Evolutionary conservation across 2,888 invertebrate species (phyloP).

Genomic region (Helobdella robusta): DNA sequence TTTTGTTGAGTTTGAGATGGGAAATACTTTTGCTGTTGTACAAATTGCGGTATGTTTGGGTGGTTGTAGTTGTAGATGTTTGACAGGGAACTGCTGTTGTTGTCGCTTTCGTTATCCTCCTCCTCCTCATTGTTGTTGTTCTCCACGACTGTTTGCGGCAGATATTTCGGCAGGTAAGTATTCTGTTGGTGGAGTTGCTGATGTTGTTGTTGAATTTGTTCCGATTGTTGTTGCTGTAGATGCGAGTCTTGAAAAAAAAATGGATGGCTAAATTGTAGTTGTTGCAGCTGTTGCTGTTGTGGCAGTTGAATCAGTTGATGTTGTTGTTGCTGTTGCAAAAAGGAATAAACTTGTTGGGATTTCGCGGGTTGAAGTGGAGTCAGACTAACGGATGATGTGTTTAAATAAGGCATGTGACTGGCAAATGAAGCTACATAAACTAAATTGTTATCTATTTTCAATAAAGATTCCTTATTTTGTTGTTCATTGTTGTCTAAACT

Average conservation of each 20-base stretch:
- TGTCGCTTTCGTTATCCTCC: not conserved
- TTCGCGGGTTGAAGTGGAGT: constrained; percentile 19
- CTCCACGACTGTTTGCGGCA: not conserved
- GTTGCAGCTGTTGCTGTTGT: constrained; percentile 8
- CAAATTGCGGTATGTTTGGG: not conserved
- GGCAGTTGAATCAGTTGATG: constrained; percentile 5
- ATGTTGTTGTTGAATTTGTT: not conserved
- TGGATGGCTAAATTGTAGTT: not conserved
- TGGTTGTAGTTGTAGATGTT: not conserved
- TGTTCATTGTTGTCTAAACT: not conserved
- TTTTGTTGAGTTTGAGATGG: no score
- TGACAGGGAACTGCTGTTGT: not conserved
- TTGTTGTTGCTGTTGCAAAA: constrained; percentile 18
- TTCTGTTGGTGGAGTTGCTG: not conserved
- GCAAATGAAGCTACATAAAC: no score
- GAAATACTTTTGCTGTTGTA: not conserved
- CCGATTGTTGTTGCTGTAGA: constrained; percentile 12
- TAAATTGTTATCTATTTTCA: no score
- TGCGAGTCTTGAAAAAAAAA: not conserved
- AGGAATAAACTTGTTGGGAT: constrained; percentile 11
- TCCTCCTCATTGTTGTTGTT: not conserved
- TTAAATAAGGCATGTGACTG: no score
- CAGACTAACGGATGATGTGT: not conserved
- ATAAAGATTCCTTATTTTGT: no score
- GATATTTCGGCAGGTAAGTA: not conserved